Evolutionary conservation across 2,888 invertebrate species (phyloP).

Genomic region (Dysmachus trigonus): DNA sequence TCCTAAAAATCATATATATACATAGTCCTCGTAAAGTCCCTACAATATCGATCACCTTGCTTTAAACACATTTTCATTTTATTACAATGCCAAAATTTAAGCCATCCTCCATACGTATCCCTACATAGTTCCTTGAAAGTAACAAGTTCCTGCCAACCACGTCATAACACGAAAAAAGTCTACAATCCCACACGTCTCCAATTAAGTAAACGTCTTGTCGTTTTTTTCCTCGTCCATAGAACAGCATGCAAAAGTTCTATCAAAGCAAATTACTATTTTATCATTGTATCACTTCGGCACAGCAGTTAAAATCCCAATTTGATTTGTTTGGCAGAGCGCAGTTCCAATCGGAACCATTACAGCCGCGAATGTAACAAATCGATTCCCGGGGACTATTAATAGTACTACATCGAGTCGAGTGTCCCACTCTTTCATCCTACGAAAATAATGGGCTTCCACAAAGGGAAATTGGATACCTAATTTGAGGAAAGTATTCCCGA

Average conservation of each 20-base stretch:
- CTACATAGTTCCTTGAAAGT: background rate
- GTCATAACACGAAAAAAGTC: background rate
- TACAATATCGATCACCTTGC: background rate
- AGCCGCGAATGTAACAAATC: slow-evolving; percentile 4
- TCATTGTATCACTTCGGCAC: slow-evolving; percentile 11
- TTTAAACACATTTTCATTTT: background rate
- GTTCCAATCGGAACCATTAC: slow-evolving; percentile 26
- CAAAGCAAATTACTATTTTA: slow-evolving; percentile 11
- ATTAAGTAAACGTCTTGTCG: background rate
- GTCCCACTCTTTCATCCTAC: background rate
- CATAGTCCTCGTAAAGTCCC: background rate
- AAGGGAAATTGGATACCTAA: slow-evolving; percentile 22
- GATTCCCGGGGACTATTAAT: slow-evolving; percentile 3
- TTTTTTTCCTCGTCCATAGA: background rate
- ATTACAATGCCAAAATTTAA: background rate
- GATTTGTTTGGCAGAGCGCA: background rate
- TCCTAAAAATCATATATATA: background rate
- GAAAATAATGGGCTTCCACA: slow-evolving; percentile 6
- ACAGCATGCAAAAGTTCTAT: slow-evolving; percentile 12
- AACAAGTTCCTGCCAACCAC: background rate
- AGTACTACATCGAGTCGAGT: background rate
- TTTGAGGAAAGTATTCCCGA: background rate
- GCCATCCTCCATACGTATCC: background rate
- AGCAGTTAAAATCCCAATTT: background rate
- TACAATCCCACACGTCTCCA: background rate